Percentiles rank a stretch among this genome's conserved stretches.
Conservation (phyloP, 2,888 invertebrate genomes). For the Elegia similella region DNA sequence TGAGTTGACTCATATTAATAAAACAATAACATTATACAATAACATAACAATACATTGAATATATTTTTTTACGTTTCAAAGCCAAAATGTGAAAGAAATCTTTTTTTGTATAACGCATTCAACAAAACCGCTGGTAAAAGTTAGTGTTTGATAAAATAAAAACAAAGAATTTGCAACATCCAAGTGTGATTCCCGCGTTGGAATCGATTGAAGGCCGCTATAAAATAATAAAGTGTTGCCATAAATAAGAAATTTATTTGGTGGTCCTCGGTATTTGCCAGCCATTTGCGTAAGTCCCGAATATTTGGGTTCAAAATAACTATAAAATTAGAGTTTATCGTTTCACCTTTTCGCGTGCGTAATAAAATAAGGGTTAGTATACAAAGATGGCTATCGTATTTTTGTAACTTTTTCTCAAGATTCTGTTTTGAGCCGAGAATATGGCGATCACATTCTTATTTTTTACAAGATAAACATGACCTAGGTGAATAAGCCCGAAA, state of each 20-base stretch:
- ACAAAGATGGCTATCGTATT: background rate
- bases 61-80: too few relatives aligned
- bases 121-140: too few relatives aligned
- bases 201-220: background rate
- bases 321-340: slow-evolving; percentile 1
- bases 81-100: too few relatives aligned
- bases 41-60: too few relatives aligned
- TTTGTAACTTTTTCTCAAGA: background rate
- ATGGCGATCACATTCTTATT: too few relatives aligned
- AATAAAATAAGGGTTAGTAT: background rate
- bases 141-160: background rate
- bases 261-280: background rate
- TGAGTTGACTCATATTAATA: too few relatives aligned
- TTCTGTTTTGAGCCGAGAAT: background rate
- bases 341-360: slow-evolving; percentile 4
- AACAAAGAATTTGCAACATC: background rate
- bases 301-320: background rate
- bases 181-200: background rate
- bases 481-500: too few relatives aligned
- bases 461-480: too few relatives aligned
- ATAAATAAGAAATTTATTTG: background rate
- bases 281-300: background rate
- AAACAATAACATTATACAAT: too few relatives aligned
- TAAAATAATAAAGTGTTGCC: background rate
- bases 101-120: background rate